A percentile compares a stretch with the other conserved stretches of the same genome.
phyloP scores from a whole-genome alignment of 1,140 invertebrate genomes.

The Probaryconus sp. region DNA sequence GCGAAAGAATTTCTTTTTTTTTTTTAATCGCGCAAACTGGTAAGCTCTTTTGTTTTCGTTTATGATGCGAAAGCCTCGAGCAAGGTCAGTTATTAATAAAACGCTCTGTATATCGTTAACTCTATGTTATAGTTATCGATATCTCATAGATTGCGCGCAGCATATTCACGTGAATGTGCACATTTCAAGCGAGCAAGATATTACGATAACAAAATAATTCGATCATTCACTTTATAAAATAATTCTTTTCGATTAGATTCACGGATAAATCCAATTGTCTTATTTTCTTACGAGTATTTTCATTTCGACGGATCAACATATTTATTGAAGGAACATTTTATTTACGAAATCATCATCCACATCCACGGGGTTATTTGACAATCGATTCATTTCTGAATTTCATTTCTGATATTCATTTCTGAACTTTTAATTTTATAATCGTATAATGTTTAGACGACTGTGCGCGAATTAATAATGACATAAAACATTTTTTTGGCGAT shows the following conservation, averaged over 20 bases:
- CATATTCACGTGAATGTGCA: not conserved
- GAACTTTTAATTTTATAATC: no score
- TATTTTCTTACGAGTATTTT: not conserved
- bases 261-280: not conserved
- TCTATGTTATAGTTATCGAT: constrained; percentile 16
- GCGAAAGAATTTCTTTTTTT: no score
- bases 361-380: no score
- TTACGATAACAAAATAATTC: constrained; percentile 1
- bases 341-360: no score
- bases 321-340: no score
- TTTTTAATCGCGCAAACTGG: not conserved
- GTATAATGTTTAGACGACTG: no score
- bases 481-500: no score
- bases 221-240: not conserved
- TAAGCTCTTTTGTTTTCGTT: constrained; percentile 17
- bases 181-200: not conserved
- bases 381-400: no score
- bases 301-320: no score
- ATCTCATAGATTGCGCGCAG: constrained; percentile 3
- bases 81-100: constrained; percentile 48
- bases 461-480: no score
- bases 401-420: no score
- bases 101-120: constrained; percentile 10
- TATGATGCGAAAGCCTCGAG: constrained; percentile 3
- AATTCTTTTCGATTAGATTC: not conserved